phyloP scores from a whole-genome alignment of 2,888 invertebrate species.

The Leucophenga maculata region DNA sequence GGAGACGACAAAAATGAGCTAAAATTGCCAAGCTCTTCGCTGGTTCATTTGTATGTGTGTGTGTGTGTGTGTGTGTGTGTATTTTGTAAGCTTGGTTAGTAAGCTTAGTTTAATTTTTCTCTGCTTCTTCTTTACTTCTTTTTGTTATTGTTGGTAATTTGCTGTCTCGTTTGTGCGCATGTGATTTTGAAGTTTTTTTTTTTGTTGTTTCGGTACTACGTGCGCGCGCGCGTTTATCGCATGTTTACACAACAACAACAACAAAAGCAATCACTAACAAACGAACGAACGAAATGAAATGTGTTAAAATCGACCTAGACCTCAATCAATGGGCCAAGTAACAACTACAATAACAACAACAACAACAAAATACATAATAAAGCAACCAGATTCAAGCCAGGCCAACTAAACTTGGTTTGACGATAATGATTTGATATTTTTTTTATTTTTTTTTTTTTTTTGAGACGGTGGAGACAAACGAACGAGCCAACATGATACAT shows the following conservation, averaged over 20 bases:
- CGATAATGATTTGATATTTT: not conserved
- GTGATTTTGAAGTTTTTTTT: not conserved
- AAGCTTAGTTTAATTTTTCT: slow-evolving; percentile 35
- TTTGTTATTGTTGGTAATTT: slow-evolving; percentile 54
- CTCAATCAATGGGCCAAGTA: slow-evolving; percentile 61
- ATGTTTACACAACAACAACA: slow-evolving; percentile 13
- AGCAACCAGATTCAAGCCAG: not conserved
- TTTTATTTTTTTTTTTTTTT: no score
- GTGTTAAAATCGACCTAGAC: slow-evolving; percentile 67
- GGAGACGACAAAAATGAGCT: no score
- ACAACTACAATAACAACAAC: not conserved
- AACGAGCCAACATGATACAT: not conserved
- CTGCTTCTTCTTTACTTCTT: slow-evolving; percentile 33
- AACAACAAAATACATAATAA: not conserved
- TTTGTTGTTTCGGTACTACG: slow-evolving; percentile 4
- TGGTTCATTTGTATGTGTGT: not conserved
- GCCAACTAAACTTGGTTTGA: not conserved
- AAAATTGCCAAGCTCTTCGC: no score
- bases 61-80: slow-evolving; percentile 36
- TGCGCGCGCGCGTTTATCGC: slow-evolving; percentile 1
- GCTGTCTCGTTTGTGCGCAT: not conserved
- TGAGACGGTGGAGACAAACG: not conserved
- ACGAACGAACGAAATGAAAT: slow-evolving; percentile 59
- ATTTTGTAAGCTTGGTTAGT: not conserved
- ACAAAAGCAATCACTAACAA: not conserved